phyloP scores from a whole-genome alignment of 2,888 invertebrate species.

The Notodromas monacha region DNA sequence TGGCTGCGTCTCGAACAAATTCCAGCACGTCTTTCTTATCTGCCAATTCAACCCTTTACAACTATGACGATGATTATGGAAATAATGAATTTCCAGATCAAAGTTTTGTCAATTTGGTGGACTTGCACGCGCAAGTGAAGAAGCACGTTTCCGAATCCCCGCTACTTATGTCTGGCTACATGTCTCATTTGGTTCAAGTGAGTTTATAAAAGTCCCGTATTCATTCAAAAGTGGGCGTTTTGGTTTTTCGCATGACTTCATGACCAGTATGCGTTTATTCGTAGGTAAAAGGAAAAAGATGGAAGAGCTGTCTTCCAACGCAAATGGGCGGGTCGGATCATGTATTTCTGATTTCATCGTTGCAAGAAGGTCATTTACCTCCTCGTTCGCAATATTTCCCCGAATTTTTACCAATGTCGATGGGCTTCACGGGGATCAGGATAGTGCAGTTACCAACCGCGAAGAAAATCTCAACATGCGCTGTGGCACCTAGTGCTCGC shows the following conservation, averaged over 20 bases:
- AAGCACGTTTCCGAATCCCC: constrained; percentile 72
- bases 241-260: too few relatives aligned
- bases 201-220: too few relatives aligned
- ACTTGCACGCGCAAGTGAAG: constrained; percentile 73
- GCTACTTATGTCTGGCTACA: constrained; percentile 69
- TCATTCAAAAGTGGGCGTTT: too few relatives aligned
- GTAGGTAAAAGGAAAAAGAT: too few relatives aligned
- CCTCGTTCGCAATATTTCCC: background rate
- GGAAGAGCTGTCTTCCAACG: too few relatives aligned
- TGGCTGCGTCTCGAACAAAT: constrained; percentile 10
- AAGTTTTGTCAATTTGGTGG: constrained; percentile 63
- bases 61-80: too few relatives aligned
- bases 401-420: background rate
- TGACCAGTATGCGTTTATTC: too few relatives aligned
- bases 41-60: constrained; percentile 67
- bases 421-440: background rate
- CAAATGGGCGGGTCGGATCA: background rate
- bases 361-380: background rate
- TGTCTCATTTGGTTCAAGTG: constrained; percentile 60
- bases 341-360: background rate
- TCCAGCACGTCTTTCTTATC: constrained; percentile 26
- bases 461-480: too few relatives aligned
- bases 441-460: too few relatives aligned
- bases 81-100: too few relatives aligned
- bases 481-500: too few relatives aligned